phyloP scores from a whole-genome alignment of 1,140 invertebrate species.

The Pissodes strobi region DNA sequence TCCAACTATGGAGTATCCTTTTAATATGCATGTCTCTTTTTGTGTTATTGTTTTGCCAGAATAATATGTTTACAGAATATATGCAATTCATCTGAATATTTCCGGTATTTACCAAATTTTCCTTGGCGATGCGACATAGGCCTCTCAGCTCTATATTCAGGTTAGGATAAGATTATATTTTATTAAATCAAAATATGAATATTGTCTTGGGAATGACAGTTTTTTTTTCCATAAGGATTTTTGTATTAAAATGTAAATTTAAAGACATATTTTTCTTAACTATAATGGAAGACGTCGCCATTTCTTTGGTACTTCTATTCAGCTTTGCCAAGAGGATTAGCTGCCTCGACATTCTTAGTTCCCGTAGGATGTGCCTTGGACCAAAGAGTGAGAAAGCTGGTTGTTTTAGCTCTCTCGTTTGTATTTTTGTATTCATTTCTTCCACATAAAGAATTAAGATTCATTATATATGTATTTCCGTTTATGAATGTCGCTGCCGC shows the following conservation, averaged over 20 bases:
- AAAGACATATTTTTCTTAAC: constrained; percentile 57
- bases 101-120: no score
- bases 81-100: no score
- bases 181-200: no score
- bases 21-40: no score
- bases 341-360: constrained; percentile 78
- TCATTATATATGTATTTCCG: constrained; percentile 97
- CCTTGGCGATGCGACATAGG: no score
- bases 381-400: constrained; percentile 67
- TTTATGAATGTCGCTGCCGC: constrained; percentile 91
- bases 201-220: no score
- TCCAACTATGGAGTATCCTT: constrained; percentile 97
- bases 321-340: constrained; percentile 88
- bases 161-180: no score
- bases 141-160: no score
- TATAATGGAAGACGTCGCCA: constrained; percentile 82
- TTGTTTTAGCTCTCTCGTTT: constrained; percentile 80
- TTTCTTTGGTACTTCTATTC: constrained; percentile 99
- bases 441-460: constrained; percentile 97
- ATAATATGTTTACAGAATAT: no score
- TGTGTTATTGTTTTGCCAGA: no score
- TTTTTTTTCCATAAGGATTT: constrained; percentile 2
- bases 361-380: constrained; percentile 81
- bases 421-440: constrained; percentile 90
- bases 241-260: no score